phyloP scores from a whole-genome alignment of 1,140 invertebrate species.

The Asbolus verrucosus region DNA sequence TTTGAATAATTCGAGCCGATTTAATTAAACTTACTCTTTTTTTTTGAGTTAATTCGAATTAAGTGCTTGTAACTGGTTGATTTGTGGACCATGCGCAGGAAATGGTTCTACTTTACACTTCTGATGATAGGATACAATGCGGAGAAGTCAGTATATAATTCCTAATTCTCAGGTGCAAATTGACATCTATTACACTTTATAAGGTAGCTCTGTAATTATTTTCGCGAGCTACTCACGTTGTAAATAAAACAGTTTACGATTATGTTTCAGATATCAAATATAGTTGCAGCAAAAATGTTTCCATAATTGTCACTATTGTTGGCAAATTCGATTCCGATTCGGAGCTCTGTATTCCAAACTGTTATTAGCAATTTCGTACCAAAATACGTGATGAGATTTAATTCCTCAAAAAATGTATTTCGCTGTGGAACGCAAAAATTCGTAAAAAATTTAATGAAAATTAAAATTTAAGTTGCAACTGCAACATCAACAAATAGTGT shows the following conservation, averaged over 20 bases:
- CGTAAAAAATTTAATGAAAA: too few species aligned
- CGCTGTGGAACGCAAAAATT: not conserved
- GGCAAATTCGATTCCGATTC: not conserved
- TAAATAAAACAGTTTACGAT: constrained; percentile 28
- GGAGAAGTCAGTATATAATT: constrained; percentile 31
- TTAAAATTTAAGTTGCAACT: too few species aligned
- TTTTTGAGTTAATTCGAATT: constrained; percentile 36
- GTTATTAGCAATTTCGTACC: not conserved
- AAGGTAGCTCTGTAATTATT: constrained; percentile 39
- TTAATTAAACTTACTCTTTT: constrained; percentile 1
- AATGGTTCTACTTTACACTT: constrained; percentile 27
- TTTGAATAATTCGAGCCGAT: not conserved
- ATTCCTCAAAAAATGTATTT: not conserved
- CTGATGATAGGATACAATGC: constrained; percentile 26
- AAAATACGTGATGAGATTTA: constrained; percentile 2
- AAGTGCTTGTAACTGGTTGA: constrained; percentile 36
- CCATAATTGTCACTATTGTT: constrained; percentile 29
- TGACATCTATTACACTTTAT: constrained; percentile 41
- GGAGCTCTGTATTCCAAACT: too few species aligned
- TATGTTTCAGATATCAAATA: not conserved
- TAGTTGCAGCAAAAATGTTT: not conserved
- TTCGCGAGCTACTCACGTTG: constrained; percentile 28
- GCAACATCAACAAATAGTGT: too few species aligned
- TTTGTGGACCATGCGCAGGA: constrained; percentile 23
- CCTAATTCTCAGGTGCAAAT: constrained; percentile 43